Evolutionary conservation across 1,140 invertebrate genomes (phyloP), one percentile per base, ranked within the genome.

Genomic region (Eumaeus atala): DNA sequence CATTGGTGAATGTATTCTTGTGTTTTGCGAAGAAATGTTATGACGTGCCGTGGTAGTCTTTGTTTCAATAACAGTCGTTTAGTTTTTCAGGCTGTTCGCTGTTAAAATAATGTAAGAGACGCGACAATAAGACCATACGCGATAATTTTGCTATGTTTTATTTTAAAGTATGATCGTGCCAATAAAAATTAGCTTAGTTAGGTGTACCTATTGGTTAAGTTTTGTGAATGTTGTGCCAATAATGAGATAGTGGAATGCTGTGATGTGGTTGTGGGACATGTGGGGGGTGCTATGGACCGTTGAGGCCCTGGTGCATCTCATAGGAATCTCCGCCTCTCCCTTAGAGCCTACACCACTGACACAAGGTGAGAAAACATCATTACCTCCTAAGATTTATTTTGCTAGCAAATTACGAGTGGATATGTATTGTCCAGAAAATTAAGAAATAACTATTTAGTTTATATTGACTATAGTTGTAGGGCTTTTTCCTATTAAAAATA

Each of bases 191-290:
- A 82, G 75, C 74, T 78, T 84, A 87, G 77, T 84, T 87, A 84
- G 79, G 70, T 76, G 66, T 84, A 75, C 70, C 66, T 74, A 81
- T 84, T 73, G 72, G 73, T 83, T 84, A 86, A 83, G 79, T 84
- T 81, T 68, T 75, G 83, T 82, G 76, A 83, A 80, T 84, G 70
- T 84, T 78, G 81, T 86, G 79, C 76, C 79, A 84, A 86, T 83
- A 78, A 86, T 86, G 83, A 86, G 83, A 86, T 86, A 86, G 83
- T 86, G 81, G 70, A 78, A 81, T 86, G 79, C 70, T 84, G 83
- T 86, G 83, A 86, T 86, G 84, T 80, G 81, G 79, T 76, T 84
- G 72, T 83, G 83, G 83, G 80, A 87, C 84, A 83, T 87, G 79
- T 82, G 83, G 83, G 73, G 79, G 51, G 77, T 80, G 72, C 64